These are phyloP conservation scores for Falco novaeseelandiae DNA, from an alignment of 2,797 vertebrate species.

Conservation along the genomic window DNA sequence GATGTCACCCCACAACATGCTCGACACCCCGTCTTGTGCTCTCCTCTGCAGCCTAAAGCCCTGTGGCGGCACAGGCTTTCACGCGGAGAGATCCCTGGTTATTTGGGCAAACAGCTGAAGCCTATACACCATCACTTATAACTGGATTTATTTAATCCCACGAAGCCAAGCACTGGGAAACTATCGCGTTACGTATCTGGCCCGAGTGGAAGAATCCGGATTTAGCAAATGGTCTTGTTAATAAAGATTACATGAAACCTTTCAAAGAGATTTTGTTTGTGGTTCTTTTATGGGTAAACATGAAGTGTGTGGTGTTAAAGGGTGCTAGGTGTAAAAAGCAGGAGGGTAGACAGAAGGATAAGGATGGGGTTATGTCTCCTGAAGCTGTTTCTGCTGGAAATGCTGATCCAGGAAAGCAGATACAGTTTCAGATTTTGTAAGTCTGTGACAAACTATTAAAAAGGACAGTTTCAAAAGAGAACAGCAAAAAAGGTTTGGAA, in stretches of 20 bases:
- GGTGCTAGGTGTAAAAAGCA: not conserved
- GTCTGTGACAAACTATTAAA: not conserved
- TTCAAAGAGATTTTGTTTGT: not conserved
- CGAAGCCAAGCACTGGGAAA: not conserved
- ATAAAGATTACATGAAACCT: slow-evolving; percentile 7
- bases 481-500: not conserved
- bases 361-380: not conserved
- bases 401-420: not conserved
- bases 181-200: not conserved
- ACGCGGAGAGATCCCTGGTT: not conserved
- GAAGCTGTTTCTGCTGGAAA: not conserved
- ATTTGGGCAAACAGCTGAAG: slow-evolving; percentile 49
- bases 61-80: accelerated
- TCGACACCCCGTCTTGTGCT: not conserved
- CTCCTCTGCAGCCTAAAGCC: not conserved
- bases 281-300: not conserved
- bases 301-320: not conserved
- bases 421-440: not conserved
- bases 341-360: not conserved
- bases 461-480: not conserved
- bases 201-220: not conserved
- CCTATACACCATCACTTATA: slow-evolving; percentile 11
- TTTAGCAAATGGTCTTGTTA: slow-evolving; percentile 47
- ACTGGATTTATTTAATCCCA: slow-evolving; percentile 30
- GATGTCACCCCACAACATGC: accelerated